Percentiles rank a stretch among this genome's conserved stretches.
Conservation (phyloP, 2,797 vertebrate species). For the Gorsachius magnificus region DNA sequence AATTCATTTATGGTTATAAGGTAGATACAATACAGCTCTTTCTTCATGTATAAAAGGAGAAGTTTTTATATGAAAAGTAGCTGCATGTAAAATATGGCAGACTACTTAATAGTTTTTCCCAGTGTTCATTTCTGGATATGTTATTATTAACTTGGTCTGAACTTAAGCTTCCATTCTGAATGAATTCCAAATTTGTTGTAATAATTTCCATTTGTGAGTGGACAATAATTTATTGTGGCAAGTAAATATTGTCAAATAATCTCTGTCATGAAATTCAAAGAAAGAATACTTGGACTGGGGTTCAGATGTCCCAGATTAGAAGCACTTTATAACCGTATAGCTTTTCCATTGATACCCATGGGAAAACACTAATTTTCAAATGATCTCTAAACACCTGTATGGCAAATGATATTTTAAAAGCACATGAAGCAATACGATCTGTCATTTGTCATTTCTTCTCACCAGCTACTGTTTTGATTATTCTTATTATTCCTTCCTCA, state of each 20-base stretch:
- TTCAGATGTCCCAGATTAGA: background rate
- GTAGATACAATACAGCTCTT: background rate
- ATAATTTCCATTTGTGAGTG: background rate
- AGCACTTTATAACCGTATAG: background rate
- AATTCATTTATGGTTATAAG: background rate
- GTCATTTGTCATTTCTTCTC: background rate
- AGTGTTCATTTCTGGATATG: background rate
- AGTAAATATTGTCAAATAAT: background rate
- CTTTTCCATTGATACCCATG: background rate
- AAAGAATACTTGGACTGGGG: background rate
- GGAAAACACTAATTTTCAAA: background rate
- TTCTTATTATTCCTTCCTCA: background rate
- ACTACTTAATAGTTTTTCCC: background rate
- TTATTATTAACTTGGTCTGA: background rate
- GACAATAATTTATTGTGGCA: background rate
- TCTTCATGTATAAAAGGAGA: background rate
- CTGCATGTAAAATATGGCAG: background rate
- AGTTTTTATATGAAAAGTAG: background rate
- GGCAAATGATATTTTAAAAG: background rate
- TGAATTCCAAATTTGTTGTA: background rate
- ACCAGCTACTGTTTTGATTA: background rate
- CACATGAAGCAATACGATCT: background rate
- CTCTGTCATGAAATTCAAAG: background rate
- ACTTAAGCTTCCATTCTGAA: background rate
- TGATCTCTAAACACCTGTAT: background rate